Evolutionary conservation across 2,113 vertebrate species (phyloP).

Genomic region (Campylomormyrus tamandua): DNA sequence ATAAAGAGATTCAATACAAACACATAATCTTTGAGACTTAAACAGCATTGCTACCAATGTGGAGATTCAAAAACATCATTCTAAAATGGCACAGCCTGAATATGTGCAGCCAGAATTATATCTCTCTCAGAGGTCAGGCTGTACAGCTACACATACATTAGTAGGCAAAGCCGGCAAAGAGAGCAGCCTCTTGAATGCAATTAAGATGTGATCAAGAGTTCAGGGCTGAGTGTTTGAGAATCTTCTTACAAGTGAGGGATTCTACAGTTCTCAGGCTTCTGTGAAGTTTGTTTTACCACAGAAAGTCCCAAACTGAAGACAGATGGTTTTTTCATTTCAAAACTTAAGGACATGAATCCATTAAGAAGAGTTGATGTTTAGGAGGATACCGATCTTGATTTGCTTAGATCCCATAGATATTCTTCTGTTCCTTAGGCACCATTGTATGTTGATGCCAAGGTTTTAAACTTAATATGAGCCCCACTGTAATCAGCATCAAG

Average conservation of each 20-base stretch:
- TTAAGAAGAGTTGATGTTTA: background rate
- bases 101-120: background rate
- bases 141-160: background rate
- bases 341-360: background rate
- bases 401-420: background rate
- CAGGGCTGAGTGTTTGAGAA: background rate
- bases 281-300: background rate
- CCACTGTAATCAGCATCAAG: background rate
- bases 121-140: background rate
- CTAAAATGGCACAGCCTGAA: background rate
- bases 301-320: background rate
- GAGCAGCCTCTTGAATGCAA: background rate
- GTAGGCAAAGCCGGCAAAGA: background rate
- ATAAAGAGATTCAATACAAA: background rate
- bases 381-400: background rate
- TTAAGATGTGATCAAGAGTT: background rate
- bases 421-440: background rate
- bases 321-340: background rate
- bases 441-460: background rate
- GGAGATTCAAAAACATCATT: background rate
- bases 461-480: background rate
- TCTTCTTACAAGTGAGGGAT: background rate
- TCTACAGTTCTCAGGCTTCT: background rate
- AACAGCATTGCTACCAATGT: background rate
- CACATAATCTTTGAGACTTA: background rate